Evolutionary conservation across 2,888 invertebrate genomes (phyloP).

Genomic region (Andricus quercusramuli): DNA sequence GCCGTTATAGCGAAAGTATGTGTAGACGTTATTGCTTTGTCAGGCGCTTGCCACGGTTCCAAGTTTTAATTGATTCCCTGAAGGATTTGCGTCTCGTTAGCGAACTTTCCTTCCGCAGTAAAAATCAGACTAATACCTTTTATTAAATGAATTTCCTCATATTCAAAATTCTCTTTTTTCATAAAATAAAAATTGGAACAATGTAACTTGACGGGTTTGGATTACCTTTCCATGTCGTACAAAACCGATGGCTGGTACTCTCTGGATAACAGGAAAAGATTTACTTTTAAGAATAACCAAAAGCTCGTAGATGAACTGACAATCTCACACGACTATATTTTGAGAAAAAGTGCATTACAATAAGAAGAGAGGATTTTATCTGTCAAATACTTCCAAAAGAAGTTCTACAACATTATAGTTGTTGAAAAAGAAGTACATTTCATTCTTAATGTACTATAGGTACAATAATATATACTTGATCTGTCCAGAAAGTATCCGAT

Average conservation of each 20-base stretch:
- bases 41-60: not conserved
- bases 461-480: too few relatives aligned
- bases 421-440: too few relatives aligned
- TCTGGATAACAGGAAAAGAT: too few relatives aligned
- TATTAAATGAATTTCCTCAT: not conserved
- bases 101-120: not conserved
- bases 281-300: not conserved
- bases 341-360: not conserved
- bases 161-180: not conserved
- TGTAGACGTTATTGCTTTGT: too few relatives aligned
- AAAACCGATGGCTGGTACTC: not conserved
- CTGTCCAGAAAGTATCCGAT: too few relatives aligned
- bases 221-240: not conserved
- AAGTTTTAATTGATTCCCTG: conserved; percentile 16
- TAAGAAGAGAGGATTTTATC: too few relatives aligned
- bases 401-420: too few relatives aligned
- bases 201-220: not conserved
- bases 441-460: too few relatives aligned
- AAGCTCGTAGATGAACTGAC: not conserved
- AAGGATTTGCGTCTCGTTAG: conserved; percentile 10
- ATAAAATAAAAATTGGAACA: not conserved
- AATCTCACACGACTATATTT: not conserved
- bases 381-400: too few relatives aligned
- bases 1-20: too few relatives aligned
- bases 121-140: not conserved